Conservation (phyloP, 2,888 invertebrate species). For the Lasioglossum vierecki region DNA sequence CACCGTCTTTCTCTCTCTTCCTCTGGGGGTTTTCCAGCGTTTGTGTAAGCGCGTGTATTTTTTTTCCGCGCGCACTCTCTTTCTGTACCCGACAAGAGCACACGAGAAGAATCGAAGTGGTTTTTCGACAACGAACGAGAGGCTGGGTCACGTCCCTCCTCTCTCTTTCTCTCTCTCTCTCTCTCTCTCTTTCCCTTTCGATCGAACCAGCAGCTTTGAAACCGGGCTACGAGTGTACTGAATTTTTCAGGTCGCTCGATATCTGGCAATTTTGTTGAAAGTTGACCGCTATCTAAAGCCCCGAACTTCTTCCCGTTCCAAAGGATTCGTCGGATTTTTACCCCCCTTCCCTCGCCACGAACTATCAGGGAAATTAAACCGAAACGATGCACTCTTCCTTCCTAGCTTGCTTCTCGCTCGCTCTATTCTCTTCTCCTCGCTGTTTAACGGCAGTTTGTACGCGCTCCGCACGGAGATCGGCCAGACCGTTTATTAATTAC, state of each 20-base stretch:
- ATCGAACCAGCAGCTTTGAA: constrained; percentile 10
- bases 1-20: neutral
- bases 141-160: neutral
- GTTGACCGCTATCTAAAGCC: constrained; percentile 39
- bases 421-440: neutral
- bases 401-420: neutral
- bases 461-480: neutral
- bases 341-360: neutral
- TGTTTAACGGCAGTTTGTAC: neutral
- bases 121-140: constrained; percentile 29
- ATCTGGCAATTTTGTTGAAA: constrained; percentile 35
- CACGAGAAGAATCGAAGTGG: constrained; percentile 37
- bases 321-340: constrained; percentile 2
- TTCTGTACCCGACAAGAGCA: neutral
- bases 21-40: neutral
- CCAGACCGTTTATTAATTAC: constrained; percentile 16
- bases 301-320: constrained; percentile 1
- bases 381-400: neutral
- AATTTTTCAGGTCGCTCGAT: constrained; percentile 54
- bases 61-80: neutral
- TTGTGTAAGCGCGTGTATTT: neutral
- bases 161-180: neutral
- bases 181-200: neutral
- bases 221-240: constrained; percentile 28
- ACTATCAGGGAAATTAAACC: constrained; percentile 3